These are phyloP conservation scores for Mercenaria mercenaria DNA, from an alignment of 1,140 invertebrate genomes.

Conservation along the genomic window DNA sequence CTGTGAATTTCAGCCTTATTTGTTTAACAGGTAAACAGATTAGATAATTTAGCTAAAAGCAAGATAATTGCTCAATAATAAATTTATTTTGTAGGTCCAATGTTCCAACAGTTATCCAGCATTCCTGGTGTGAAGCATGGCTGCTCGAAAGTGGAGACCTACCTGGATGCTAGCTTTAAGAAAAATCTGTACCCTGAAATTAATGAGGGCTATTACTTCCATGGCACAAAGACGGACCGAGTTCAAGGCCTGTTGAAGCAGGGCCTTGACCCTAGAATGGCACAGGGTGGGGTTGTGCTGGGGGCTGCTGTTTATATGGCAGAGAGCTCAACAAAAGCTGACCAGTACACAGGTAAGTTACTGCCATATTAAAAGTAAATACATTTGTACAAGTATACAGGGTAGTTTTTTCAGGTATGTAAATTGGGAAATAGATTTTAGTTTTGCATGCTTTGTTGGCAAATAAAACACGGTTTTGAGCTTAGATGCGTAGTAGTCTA, in stretches of 20 bases:
- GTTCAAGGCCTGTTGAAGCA: constrained; percentile 63
- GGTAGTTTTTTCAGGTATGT: too few species aligned
- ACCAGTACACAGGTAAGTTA: constrained; percentile 76
- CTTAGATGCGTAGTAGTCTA: too few species aligned
- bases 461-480: too few species aligned
- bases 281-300: constrained; percentile 68
- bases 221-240: constrained; percentile 72
- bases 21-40: too few species aligned
- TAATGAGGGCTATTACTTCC: constrained; percentile 73
- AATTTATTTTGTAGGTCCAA: background rate
- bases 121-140: background rate
- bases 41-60: too few species aligned
- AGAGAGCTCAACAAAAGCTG: constrained; percentile 77
- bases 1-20: too few species aligned
- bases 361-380: background rate
- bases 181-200: constrained; percentile 62
- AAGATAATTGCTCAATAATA: too few species aligned
- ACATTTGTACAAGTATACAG: background rate
- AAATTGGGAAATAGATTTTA: too few species aligned
- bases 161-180: constrained; percentile 3
- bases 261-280: constrained; percentile 71
- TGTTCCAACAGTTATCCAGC: background rate
- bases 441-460: too few species aligned
- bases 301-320: constrained; percentile 73
- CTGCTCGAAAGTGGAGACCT: background rate